Conservation (phyloP, 2,797 vertebrate species). For the Gallirallus australis region DNA sequence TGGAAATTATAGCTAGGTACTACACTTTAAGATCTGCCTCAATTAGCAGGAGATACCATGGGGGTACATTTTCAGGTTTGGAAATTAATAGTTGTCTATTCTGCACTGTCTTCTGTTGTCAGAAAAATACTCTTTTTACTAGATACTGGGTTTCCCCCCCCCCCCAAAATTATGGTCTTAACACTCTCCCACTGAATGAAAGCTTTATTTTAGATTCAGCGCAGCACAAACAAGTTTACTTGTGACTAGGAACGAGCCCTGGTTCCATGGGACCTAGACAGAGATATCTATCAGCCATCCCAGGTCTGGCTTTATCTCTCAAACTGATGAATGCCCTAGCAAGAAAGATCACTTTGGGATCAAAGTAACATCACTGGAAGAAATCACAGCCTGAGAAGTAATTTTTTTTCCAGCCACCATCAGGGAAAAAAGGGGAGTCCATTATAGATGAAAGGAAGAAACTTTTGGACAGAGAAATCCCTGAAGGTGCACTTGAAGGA, state of each 20-base stretch:
- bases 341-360: background rate
- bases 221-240: background rate
- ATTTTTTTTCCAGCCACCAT: constrained; percentile 19
- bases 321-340: background rate
- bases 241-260: background rate
- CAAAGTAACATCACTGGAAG: background rate
- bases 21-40: background rate
- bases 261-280: background rate
- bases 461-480: constrained; percentile 18
- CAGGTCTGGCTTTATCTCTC: background rate
- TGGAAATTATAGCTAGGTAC: background rate
- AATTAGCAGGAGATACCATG: background rate
- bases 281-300: background rate
- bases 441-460: constrained; percentile 19
- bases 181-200: background rate
- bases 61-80: background rate
- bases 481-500: constrained; percentile 1
- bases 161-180: background rate
- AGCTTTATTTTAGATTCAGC: background rate
- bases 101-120: background rate
- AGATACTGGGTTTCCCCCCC: accelerated
- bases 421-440: background rate
- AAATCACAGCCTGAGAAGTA: constrained; percentile 6
- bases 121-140: background rate
- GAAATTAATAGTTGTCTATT: background rate